A percentile compares a stretch with the other conserved stretches of the same genome.
phyloP scores from a whole-genome alignment of 2,113 vertebrate species.

The Daubentonia madagascariensis region DNA sequence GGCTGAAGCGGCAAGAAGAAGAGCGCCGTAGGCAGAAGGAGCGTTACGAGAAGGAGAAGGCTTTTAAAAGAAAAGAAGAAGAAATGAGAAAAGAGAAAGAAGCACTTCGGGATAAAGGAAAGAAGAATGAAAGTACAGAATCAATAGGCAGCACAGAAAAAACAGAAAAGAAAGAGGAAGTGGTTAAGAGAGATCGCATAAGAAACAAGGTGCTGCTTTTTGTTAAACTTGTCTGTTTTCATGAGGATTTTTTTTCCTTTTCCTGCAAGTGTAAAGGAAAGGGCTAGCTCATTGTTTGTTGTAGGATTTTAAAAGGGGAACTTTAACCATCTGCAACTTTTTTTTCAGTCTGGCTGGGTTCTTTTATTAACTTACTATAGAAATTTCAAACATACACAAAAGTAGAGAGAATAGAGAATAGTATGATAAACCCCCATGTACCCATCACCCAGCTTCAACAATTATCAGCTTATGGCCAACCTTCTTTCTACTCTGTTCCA shows the following conservation, averaged over 20 bases:
- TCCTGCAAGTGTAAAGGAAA: conserved; percentile 37
- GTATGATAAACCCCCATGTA: background rate
- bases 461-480: background rate
- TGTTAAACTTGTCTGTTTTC: conserved; percentile 63
- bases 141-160: conserved; percentile 84
- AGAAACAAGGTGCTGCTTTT: conserved; percentile 93
- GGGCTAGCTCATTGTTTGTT: conserved; percentile 8
- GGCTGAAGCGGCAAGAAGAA: conserved; percentile 92
- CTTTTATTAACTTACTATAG: background rate
- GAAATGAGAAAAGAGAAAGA: conserved; percentile 92
- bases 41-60: conserved; percentile 92
- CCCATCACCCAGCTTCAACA: background rate
- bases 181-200: conserved; percentile 92
- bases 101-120: conserved; percentile 89
- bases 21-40: conserved; percentile 93
- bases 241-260: conserved; percentile 1
- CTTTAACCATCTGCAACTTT: background rate
- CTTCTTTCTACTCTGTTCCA: background rate
- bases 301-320: conserved; percentile 22
- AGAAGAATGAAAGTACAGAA: conserved; percentile 85
- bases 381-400: conserved; percentile 14
- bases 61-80: conserved; percentile 91
- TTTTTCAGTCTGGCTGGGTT: conserved; percentile 32
- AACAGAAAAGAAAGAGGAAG: conserved; percentile 90
- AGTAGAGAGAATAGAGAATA: background rate